These are phyloP conservation scores for Cetonia aurata DNA, from an alignment of 2,888 invertebrate species.

Conservation along the genomic window DNA sequence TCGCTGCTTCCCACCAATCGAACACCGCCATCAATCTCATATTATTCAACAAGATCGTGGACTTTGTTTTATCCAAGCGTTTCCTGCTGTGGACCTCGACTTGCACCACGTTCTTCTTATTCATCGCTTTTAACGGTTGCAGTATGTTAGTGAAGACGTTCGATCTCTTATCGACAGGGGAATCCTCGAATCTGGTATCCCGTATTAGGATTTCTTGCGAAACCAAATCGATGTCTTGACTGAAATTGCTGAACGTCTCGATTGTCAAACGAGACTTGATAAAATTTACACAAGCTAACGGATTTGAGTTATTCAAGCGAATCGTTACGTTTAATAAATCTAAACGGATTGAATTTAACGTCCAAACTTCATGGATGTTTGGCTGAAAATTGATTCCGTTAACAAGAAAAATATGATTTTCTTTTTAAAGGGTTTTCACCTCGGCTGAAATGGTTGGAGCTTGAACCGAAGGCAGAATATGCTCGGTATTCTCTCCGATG, in stretches of 20 bases:
- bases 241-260: conserved; percentile 88
- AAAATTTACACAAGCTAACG: conserved; percentile 90
- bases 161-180: conserved; percentile 78
- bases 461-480: conserved; percentile 67
- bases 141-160: conserved; percentile 93
- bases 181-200: conserved; percentile 78
- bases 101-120: conserved; percentile 60
- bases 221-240: conserved; percentile 92
- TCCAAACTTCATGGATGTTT: conserved; percentile 74
- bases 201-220: conserved; percentile 89
- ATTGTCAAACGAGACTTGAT: conserved; percentile 89
- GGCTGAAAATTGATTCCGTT: conserved; percentile 52
- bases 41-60: conserved; percentile 91
- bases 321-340: conserved; percentile 90
- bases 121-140: conserved; percentile 71
- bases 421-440: conserved; percentile 51
- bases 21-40: conserved; percentile 94
- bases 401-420: not conserved
- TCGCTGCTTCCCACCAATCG: conserved; percentile 92
- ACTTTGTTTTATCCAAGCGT: conserved; percentile 77
- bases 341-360: conserved; percentile 82
- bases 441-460: conserved; percentile 57
- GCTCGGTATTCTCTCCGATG: conserved; percentile 86
- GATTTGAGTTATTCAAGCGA: conserved; percentile 71
- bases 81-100: conserved; percentile 70